Evolutionary conservation across 2,113 vertebrate genomes (phyloP).

Genomic region (Salvelinus alpinus): DNA sequence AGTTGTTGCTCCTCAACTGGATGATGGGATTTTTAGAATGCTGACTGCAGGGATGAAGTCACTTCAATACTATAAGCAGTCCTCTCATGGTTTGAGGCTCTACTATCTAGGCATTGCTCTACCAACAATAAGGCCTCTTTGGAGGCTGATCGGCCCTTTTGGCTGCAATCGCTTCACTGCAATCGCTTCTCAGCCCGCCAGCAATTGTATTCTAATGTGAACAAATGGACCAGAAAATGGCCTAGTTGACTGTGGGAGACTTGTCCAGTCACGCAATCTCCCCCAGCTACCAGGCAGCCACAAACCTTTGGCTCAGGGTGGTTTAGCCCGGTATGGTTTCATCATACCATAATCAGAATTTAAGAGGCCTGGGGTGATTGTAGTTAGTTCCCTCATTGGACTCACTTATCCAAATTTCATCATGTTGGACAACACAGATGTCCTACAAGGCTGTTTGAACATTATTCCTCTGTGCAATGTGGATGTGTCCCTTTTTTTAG

Average conservation of each 20-base stretch:
- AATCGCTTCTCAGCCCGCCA: background rate
- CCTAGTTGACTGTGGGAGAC: conserved; percentile 22
- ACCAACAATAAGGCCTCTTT: background rate
- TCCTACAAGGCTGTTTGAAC: too few relatives aligned
- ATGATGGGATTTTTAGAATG: background rate
- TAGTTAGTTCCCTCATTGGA: too few relatives aligned
- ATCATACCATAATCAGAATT: too few relatives aligned
- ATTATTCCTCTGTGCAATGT: too few relatives aligned
- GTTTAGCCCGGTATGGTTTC: too few relatives aligned
- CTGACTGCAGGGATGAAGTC: too few relatives aligned
- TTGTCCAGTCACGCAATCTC: conserved; percentile 19
- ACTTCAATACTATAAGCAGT: background rate
- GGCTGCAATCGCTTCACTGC: conserved; percentile 17
- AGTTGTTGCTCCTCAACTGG: too few relatives aligned
- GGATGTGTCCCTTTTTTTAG: too few relatives aligned
- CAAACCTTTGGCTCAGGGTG: background rate
- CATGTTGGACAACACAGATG: too few relatives aligned
- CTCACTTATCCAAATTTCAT: too few relatives aligned
- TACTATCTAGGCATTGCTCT: background rate
- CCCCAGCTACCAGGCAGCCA: conserved; percentile 16
- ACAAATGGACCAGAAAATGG: conserved; percentile 53
- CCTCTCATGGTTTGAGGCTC: background rate
- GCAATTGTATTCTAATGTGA: conserved; percentile 32
- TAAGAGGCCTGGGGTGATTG: too few relatives aligned
- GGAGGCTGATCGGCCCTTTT: background rate